Evolutionary conservation across 2,113 vertebrate genomes (phyloP).

Genomic region (Pampusana beccarii): DNA sequence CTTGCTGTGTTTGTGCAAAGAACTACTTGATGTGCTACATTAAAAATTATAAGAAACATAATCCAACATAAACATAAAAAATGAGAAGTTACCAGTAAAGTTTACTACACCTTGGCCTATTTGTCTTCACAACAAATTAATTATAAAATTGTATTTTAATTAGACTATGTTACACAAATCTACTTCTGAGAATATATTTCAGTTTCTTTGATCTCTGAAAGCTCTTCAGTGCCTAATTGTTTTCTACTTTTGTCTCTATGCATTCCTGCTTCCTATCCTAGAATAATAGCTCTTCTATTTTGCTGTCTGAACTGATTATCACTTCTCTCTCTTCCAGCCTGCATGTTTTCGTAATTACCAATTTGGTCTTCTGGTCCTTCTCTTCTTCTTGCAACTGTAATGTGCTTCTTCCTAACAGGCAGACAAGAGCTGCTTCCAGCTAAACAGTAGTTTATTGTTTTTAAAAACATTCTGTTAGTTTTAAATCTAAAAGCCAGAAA

Average conservation of each 20-base stretch:
- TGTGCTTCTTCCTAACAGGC: neutral
- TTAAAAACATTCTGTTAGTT: neutral
- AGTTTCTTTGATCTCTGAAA: neutral
- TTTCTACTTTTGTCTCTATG: neutral
- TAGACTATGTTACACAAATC: neutral
- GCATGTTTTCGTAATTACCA: constrained; percentile 9
- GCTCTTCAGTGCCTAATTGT: neutral
- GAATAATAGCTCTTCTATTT: constrained; percentile 21
- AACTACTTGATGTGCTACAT: neutral
- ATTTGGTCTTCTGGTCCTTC: neutral
- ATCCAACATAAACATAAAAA: neutral
- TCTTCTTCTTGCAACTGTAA: neutral
- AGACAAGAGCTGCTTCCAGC: constrained; percentile 11
- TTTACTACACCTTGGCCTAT: neutral
- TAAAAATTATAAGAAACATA: neutral
- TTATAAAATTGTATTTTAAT: neutral
- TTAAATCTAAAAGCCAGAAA: constrained; percentile 15
- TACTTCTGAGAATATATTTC: neutral
- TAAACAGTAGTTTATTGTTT: neutral
- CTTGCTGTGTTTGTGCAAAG: neutral
- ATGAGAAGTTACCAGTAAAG: neutral
- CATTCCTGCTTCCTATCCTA: neutral
- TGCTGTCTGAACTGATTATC: constrained; percentile 39
- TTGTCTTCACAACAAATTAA: neutral
- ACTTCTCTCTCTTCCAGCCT: neutral